Base-by-base conservation (phyloP, 2,888 invertebrate genomes). In the Drosophila anomelani region DNA sequence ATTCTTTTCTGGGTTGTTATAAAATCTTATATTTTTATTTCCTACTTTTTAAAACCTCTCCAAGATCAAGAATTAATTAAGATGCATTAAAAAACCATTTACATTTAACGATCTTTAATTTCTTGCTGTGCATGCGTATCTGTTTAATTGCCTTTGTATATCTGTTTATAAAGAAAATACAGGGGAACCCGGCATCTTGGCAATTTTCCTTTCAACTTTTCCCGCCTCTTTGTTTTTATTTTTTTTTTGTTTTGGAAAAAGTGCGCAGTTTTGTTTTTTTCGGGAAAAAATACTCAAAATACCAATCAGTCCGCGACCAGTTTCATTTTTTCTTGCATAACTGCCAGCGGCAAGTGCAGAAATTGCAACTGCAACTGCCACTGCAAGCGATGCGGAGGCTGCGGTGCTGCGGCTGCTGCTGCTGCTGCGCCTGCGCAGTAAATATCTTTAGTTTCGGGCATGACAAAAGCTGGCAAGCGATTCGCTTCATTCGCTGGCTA, bases 291-390 rank as follows among this genome's bases (percentile, higher is more conserved):
- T 49, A 59, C 55, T 47, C 61, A 55, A 72, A 71, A 72, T 66
- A 66, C 51, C 64, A 66, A 62, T 64, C 72, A 59, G 47, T 36
- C 29, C 23, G 51, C 72, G 77, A 85, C 84, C 84, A 86, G 88
- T 85, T 85, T 85, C 81, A 66, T 44, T 79, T 84, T 80, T 79
- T 41, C 57, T 85, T 85, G 85, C 85, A 88, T 85, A 85, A 53
- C 77, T 63, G 64, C 76, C 74, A 68, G 84, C 62, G 69, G 81
- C 84, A 83, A 83, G 81, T 81, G 81, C 88, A 82, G 84, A 81
- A 83, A 83, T 74, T 81, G 81, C 88, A 82, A 64, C 67, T 29
- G 60, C 60, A 47, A 58, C 39, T 23, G 49, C 60, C 38, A 43
- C 47, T 39, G 49, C 34, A 49, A 41, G 29, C 51, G 15, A 23